phyloP scores from a whole-genome alignment of 2,888 invertebrate genomes.

The Aporophyla nigra region DNA sequence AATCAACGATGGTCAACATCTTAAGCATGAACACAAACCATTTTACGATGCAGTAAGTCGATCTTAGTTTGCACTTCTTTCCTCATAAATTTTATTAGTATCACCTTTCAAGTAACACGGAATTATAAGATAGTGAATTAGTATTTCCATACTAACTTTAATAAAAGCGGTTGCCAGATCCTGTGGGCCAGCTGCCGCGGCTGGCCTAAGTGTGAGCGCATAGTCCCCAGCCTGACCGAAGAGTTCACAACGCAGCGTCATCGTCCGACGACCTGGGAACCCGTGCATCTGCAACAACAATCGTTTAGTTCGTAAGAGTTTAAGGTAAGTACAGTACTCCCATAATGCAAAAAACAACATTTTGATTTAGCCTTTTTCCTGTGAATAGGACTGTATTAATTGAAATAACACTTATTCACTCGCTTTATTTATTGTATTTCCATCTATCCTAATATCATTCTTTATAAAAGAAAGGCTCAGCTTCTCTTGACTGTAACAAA shows the following conservation, averaged over 20 bases:
- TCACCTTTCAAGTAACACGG: background rate
- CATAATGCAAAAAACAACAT: background rate
- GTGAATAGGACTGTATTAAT: too few relatives aligned
- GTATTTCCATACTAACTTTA: conserved; percentile 88
- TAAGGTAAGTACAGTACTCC: background rate
- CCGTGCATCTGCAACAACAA: conserved; percentile 85
- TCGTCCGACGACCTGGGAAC: conserved; percentile 92
- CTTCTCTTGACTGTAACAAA: background rate
- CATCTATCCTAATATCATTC: background rate
- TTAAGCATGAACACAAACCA: background rate
- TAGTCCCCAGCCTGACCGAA: conserved; percentile 96
- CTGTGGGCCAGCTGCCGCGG: conserved; percentile 91
- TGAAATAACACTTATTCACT: too few relatives aligned
- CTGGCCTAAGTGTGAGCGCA: conserved; percentile 93
- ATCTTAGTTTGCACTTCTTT: background rate
- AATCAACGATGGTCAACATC: background rate
- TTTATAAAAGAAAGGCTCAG: background rate
- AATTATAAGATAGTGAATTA: background rate
- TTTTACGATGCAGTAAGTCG: background rate
- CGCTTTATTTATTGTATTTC: background rate
- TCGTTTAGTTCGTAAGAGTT: too few relatives aligned
- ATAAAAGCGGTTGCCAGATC: conserved; percentile 93
- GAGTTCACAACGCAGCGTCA: conserved; percentile 94
- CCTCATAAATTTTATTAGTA: background rate
- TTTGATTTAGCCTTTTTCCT: background rate